Evolutionary conservation across 1,140 invertebrate species (phyloP).

Genomic region (Drosophila erecta): DNA sequence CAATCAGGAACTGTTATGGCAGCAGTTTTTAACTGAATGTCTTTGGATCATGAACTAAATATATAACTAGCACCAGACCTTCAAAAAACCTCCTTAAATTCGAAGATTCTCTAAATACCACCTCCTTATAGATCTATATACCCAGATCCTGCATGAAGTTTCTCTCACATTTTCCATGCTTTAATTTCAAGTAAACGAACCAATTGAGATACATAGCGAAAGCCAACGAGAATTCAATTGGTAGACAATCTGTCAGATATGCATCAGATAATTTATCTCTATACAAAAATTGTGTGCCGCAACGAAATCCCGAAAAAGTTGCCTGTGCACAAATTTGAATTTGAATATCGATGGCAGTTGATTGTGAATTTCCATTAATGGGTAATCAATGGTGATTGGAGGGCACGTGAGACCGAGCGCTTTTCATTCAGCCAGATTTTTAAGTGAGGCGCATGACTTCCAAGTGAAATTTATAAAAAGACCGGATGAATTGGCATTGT

Average conservation of each 20-base stretch:
- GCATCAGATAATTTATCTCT: constrained; percentile 30
- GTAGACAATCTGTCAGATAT: constrained; percentile 36
- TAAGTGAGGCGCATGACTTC: constrained; percentile 53
- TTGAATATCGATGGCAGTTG: constrained; percentile 42
- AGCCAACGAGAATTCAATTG: constrained; percentile 64
- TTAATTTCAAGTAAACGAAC: constrained; percentile 64
- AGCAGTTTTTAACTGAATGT: no score
- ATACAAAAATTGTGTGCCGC: constrained; percentile 9
- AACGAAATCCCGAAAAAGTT: constrained; percentile 29
- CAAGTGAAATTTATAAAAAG: constrained; percentile 48
- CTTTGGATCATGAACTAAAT: no score
- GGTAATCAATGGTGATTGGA: constrained; percentile 58
- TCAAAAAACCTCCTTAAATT: no score
- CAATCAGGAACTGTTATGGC: not conserved
- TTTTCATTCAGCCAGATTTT: constrained; percentile 6
- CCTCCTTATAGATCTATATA: not conserved
- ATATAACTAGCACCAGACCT: no score
- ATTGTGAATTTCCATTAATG: constrained; percentile 55
- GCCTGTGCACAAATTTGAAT: not conserved
- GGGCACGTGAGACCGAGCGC: constrained; percentile 38
- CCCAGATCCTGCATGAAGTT: not conserved
- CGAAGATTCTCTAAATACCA: no score
- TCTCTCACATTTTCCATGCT: constrained; percentile 3
- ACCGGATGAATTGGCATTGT: constrained; percentile 39
- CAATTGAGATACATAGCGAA: constrained; percentile 59